Conservation (phyloP, 1,140 invertebrate species). For the Drosophila ambigua region DNA sequence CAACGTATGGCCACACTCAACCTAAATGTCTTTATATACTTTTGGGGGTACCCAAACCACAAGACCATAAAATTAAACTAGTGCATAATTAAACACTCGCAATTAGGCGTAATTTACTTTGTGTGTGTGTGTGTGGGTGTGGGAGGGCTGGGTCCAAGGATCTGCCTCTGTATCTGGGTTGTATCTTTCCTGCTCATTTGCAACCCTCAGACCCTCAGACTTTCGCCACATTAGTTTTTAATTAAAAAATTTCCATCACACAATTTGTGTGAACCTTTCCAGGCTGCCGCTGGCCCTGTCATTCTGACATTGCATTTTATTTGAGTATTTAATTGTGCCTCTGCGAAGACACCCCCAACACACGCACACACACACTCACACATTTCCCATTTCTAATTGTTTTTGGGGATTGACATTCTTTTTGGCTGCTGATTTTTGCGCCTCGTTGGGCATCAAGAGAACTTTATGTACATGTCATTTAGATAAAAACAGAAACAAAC, state of each 20-base stretch:
- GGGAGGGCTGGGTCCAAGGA: constrained; percentile 10
- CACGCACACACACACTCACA: too few relatives aligned
- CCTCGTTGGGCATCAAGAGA: constrained; percentile 32
- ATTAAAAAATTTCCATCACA: constrained; percentile 77
- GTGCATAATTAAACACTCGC: constrained; percentile 84
- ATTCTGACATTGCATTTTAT: constrained; percentile 51
- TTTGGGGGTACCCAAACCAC: constrained; percentile 55
- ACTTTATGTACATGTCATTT: constrained; percentile 47
- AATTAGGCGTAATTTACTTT: constrained; percentile 83
- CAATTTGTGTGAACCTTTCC: constrained; percentile 43
- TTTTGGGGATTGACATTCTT: constrained; percentile 22
- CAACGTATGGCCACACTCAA: constrained; percentile 9
- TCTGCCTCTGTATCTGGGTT: not conserved
- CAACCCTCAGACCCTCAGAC: constrained; percentile 47
- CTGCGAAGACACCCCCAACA: not conserved
- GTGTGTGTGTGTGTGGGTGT: constrained; percentile 38
- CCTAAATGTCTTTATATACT: constrained; percentile 51
- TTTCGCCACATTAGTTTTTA: constrained; percentile 83
- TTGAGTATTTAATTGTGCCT: constrained; percentile 28
- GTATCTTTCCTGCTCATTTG: constrained; percentile 1
- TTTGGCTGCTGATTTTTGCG: constrained; percentile 52
- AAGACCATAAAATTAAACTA: constrained; percentile 83
- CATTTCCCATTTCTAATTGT: constrained; percentile 40
- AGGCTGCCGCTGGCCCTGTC: constrained; percentile 16
- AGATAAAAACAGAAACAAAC: constrained; percentile 36